Evolutionary conservation across 2,113 vertebrate species (phyloP).

Genomic region (Sinocyclocheilus rhinocerous): DNA sequence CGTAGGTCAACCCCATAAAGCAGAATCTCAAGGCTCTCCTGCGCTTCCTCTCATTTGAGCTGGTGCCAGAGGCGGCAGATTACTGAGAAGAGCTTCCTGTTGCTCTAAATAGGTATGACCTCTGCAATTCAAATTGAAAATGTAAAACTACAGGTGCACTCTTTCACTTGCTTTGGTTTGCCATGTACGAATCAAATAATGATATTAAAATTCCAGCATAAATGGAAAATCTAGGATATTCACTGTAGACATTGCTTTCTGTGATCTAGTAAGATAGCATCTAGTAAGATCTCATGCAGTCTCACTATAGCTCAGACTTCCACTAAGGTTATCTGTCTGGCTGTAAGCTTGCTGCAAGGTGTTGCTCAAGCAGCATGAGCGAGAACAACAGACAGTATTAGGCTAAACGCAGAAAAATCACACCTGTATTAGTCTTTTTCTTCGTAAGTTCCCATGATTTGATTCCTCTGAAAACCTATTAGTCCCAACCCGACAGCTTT

Average conservation of each 20-base stretch:
- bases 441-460: slow-evolving; percentile 34
- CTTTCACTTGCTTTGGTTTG: not conserved
- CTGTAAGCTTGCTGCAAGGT: slow-evolving; percentile 5
- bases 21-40: slow-evolving; percentile 31
- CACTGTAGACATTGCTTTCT: not conserved
- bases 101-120: slow-evolving; percentile 2
- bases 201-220: not conserved
- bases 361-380: slow-evolving; percentile 2
- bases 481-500: not conserved
- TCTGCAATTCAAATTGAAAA: slow-evolving; percentile 22
- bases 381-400: slow-evolving; percentile 37
- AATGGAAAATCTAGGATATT: not conserved
- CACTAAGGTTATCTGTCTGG: not conserved
- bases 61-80: slow-evolving; percentile 4
- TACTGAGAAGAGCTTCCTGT: not conserved
- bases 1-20: slow-evolving; percentile 33
- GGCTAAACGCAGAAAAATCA: slow-evolving; percentile 25
- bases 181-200: not conserved
- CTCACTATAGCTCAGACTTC: slow-evolving; percentile 14
- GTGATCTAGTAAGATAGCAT: slow-evolving; percentile 14
- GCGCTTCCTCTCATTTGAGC: slow-evolving; percentile 41
- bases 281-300: not conserved
- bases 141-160: slow-evolving; percentile 11
- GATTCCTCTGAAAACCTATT: slow-evolving; percentile 14
- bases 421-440: slow-evolving; percentile 5